These are phyloP conservation scores for Spea hammondii DNA, from an alignment of 2,797 vertebrate species.

Conservation along the genomic window DNA sequence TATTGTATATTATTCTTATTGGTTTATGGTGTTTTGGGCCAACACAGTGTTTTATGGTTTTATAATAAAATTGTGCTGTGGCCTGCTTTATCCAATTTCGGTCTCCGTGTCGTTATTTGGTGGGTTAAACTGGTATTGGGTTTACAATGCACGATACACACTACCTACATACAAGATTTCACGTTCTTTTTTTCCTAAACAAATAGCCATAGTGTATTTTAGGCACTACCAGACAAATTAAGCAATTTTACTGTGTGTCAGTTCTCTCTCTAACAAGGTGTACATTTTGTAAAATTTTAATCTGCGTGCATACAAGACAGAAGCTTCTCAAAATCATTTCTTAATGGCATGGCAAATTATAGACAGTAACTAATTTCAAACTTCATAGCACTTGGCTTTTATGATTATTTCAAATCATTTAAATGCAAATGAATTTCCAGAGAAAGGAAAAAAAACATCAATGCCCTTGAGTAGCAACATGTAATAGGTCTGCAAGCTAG, in stretches of 20 bases:
- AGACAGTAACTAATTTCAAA: slow-evolving; percentile 86
- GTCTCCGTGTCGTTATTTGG: too few species aligned
- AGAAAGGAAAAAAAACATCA: slow-evolving; percentile 73
- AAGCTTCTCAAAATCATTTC: slow-evolving; percentile 79
- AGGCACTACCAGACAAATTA: slow-evolving; percentile 66
- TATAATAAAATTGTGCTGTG: too few species aligned
- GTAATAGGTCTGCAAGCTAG: slow-evolving; percentile 68
- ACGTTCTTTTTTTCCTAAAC: neutral
- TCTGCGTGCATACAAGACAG: slow-evolving; percentile 77
- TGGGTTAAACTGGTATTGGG: too few species aligned
- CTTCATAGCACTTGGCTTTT: slow-evolving; percentile 85
- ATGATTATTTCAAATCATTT: slow-evolving; percentile 85
- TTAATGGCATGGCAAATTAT: slow-evolving; percentile 80
- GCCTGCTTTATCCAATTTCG: too few species aligned
- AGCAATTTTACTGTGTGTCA: slow-evolving; percentile 72
- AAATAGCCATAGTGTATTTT: slow-evolving; percentile 50
- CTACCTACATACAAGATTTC: too few species aligned
- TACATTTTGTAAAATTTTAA: slow-evolving; percentile 78
- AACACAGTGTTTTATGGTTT: too few species aligned
- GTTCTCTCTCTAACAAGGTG: slow-evolving; percentile 76
- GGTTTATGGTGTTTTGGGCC: too few species aligned
- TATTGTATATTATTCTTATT: too few species aligned
- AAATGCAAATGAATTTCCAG: slow-evolving; percentile 86
- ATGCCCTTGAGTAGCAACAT: slow-evolving; percentile 80
- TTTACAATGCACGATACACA: too few species aligned